Conservation (phyloP, 1,140 invertebrate genomes). For the Oryctes rhinoceros region DNA sequence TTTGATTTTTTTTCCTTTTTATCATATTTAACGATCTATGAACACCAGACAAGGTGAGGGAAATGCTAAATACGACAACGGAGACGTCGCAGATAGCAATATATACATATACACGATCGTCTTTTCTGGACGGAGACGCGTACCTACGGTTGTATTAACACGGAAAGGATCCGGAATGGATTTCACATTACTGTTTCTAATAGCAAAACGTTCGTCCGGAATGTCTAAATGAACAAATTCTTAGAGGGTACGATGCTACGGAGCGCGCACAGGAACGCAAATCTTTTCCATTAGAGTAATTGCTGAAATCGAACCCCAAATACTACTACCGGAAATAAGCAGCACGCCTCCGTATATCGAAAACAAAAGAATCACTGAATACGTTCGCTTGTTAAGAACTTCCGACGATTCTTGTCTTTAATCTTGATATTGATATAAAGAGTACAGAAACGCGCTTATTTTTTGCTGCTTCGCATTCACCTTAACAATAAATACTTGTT, state of each 20-base stretch:
- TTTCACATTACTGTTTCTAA: conserved; percentile 7
- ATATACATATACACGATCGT: background rate
- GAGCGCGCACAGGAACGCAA: conserved; percentile 24
- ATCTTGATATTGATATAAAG: conserved; percentile 17
- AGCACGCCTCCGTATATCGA: background rate
- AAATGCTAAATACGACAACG: background rate
- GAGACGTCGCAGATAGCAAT: background rate
- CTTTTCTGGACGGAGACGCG: background rate
- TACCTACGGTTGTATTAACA: background rate
- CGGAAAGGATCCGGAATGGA: background rate
- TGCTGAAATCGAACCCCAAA: conserved; percentile 29
- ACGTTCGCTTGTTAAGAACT: conserved; percentile 6
- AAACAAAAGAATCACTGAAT: conserved; percentile 25
- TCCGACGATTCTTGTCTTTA: conserved; percentile 16
- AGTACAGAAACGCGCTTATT: too few relatives aligned
- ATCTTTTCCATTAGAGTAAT: conserved; percentile 36
- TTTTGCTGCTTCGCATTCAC: too few relatives aligned
- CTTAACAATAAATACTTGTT: too few relatives aligned
- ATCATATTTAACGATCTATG: background rate
- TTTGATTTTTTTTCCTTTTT: too few relatives aligned
- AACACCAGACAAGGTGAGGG: background rate
- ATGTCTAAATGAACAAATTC: conserved; percentile 37
- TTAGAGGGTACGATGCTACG: background rate
- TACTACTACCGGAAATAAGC: background rate
- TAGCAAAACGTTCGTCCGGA: conserved; percentile 3